A percentile compares a stretch with the other conserved stretches of the same genome.
Evolutionary conservation across 2,113 vertebrate species (phyloP).

Genomic region (Odocoileus virginianus): DNA sequence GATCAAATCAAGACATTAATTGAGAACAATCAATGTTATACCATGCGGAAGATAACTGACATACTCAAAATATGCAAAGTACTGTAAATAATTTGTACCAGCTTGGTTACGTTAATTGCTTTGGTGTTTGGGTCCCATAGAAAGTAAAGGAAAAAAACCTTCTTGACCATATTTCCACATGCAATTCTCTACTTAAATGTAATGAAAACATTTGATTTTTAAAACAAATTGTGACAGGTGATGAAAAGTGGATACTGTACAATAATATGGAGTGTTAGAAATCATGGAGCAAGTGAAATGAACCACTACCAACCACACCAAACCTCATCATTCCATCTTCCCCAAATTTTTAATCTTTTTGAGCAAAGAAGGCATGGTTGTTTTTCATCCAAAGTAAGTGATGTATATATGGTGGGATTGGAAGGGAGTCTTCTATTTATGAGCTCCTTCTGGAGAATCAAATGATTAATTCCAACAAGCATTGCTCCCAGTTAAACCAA

Average conservation of each 20-base stretch:
- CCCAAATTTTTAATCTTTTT: not conserved
- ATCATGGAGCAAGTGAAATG: not conserved
- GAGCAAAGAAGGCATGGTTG: not conserved
- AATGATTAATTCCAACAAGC: not conserved
- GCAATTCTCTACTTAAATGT: not conserved
- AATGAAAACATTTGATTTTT: not conserved
- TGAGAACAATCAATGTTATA: not conserved
- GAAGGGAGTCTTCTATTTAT: not conserved
- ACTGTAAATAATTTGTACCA: not conserved
- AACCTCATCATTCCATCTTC: not conserved
- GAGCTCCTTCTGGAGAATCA: not conserved
- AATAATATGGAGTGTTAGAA: not conserved
- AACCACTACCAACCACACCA: not conserved
- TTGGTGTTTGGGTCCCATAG: not conserved
- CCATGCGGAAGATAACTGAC: not conserved
- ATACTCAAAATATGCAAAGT: not conserved
- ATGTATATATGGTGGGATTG: not conserved
- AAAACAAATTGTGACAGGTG: not conserved
- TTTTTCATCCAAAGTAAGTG: not conserved
- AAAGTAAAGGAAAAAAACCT: not conserved
- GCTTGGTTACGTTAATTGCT: not conserved
- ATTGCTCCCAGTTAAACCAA: not conserved
- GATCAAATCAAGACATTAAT: not conserved
- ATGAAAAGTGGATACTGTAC: not conserved
- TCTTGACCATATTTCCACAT: not conserved